Evolutionary conservation across 2,797 vertebrate species (phyloP), one percentile per base, ranked within the genome.

Genomic region (Oophaga sylvatica): DNA sequence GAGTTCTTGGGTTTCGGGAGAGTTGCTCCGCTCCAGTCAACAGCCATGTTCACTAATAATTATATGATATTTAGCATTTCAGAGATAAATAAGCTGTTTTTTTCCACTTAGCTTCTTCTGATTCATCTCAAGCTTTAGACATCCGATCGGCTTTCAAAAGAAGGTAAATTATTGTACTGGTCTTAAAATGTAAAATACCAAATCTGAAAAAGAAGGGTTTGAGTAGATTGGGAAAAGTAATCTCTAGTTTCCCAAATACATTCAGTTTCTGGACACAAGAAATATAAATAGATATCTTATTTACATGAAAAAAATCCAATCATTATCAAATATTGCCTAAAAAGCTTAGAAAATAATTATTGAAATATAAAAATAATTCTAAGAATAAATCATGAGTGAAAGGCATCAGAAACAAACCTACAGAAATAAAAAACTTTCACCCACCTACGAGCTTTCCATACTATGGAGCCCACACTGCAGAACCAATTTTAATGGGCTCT

Each of bases 61-160:
- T 73, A 73, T 12, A 9, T 45, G 9, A 5, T 71, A 71, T 22
- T 45, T 9, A 75, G 35, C 35, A 19, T 45, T 45, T 73, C 19
- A 3, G 19, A 6, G 35, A 1, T 68, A 20, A 19, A 45, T 63
- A 26, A 84, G 7, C 87, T 90, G 90, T 41, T 35, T 70, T 91
- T 87, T 45, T 29, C 86, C 90, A 89, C 80, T 53, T 70, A 57
- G 93, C 94, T 88, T 93, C 95, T 90, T 96, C 96, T 90, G 96
- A 90, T 91, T 93, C 94, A 88, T 93, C 96, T 91, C 96, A 96
- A 91, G 96, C 90, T 92, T 94, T 99, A 94, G 98, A 99, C 92
- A 99, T 99, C 95, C 96, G 98, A 92, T 99, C 98, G 91, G 98
- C 98, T 93, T 99, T 99, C 95, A 99, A 99, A 95, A 97, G 98